Evolutionary conservation across 1,140 invertebrate genomes (phyloP), one percentile per base, ranked within the genome.

Genomic region (Argopecten irradians): DNA sequence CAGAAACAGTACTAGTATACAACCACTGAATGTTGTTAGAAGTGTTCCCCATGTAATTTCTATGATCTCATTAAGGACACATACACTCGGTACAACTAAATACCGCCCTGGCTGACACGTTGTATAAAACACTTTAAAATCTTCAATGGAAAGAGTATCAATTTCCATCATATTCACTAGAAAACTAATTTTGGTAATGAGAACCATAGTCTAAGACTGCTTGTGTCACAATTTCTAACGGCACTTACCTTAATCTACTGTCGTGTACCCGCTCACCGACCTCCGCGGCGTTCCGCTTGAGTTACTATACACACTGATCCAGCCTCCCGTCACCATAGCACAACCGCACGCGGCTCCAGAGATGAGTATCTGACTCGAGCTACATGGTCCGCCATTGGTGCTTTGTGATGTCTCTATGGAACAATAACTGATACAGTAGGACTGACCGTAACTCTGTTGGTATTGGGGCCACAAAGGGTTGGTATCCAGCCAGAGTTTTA

Each of bases 281-380:
- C 55, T 71, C 55, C 14, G 55, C 55, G 55, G n/a, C 55, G 55
- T 71, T 71, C 55, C 55, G 55, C 55, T 22, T 71, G 55, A 71
- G 19, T 71, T 71, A 28, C 11, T 71, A n/a, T 28, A 71, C 22
- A 71, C 55, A 71, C 55, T 71, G 55, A 3, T 11, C 5, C 55
- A 71, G 55, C 55, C 55, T 71, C 55, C 55, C 55, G 55, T 71
- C 55, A 71, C 55, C 55, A 71, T 71, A 71, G 55, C 14, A 71
- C 55, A n/a, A 71, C 55, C 55, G 16, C 55, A 71, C 55, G 55
- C 55, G 55, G 55, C 14, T 28, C n/a, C 55, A 28, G 19, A 8
- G 55, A 71, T 71, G 55, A 71, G 55, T 71, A 16, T 71, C n/a
- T 16, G 55, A n/a, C 55, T 28, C 0, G 55, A 5, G 55, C 55